phyloP scores from a whole-genome alignment of 2,797 vertebrate genomes.

The Sciurus vulgaris region DNA sequence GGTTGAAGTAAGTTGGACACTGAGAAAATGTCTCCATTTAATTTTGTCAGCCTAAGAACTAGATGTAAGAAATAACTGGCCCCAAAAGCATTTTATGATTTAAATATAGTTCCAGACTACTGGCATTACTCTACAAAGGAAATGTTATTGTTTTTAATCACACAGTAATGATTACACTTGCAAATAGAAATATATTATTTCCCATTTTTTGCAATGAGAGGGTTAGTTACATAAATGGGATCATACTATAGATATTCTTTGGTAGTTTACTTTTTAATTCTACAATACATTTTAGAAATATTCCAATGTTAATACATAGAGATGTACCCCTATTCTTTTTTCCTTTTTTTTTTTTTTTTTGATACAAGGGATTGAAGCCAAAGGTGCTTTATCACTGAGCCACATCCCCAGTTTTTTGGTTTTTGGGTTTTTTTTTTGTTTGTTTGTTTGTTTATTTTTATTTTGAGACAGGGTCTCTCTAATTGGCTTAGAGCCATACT shows the following conservation, averaged over 20 bases:
- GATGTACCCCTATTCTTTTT: background rate
- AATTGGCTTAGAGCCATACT: no score
- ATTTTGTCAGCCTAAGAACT: background rate
- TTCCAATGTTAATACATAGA: background rate
- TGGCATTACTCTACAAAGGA: background rate
- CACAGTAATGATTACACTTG: background rate
- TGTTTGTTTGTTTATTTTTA: no score
- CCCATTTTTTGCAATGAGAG: background rate
- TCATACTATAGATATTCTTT: background rate
- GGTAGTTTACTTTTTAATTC: background rate
- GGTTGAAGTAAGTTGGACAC: background rate
- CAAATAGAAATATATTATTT: background rate
- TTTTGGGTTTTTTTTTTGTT: no score
- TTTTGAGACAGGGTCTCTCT: no score
- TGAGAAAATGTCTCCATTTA: conserved; percentile 4
- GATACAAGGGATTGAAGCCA: no score
- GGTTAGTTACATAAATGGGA: background rate
- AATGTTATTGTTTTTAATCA: conserved; percentile 8
- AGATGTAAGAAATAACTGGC: background rate
- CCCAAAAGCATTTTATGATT: background rate
- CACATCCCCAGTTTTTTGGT: no score
- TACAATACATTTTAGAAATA: background rate
- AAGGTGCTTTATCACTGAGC: no score
- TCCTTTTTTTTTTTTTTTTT: background rate
- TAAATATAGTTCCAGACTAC: background rate